Conservation (phyloP, 2,113 vertebrate genomes). For the Calyptomena viridis region DNA sequence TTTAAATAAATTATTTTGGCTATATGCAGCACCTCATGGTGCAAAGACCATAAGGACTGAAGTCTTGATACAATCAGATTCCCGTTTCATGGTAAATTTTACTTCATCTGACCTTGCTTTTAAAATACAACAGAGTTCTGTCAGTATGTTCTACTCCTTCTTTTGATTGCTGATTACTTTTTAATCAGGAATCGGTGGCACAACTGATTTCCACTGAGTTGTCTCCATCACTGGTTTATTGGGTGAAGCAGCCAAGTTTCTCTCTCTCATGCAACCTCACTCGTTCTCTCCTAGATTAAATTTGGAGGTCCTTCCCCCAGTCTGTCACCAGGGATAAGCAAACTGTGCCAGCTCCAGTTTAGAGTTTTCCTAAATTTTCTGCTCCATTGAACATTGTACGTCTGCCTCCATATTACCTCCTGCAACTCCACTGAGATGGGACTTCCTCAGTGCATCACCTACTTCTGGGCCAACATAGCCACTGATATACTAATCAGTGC, state of each 20-base stretch:
- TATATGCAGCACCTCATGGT: neutral
- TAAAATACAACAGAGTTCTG: neutral
- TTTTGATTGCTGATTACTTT: neutral
- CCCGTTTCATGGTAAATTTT: neutral
- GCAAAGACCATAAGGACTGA: neutral
- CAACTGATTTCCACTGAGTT: neutral
- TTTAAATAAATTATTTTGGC: neutral
- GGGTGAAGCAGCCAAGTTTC: neutral
- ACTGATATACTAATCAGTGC: neutral
- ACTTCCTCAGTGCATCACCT: neutral
- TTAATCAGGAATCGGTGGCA: neutral
- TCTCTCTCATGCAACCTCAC: neutral
- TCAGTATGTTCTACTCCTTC: neutral
- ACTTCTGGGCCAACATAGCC: neutral
- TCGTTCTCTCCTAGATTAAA: neutral
- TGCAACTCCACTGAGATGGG: neutral
- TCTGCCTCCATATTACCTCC: neutral
- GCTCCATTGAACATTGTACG: neutral
- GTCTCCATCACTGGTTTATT: neutral
- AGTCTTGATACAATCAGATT: neutral
- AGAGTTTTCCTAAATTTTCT: neutral
- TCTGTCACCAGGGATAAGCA: neutral
- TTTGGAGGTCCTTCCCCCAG: neutral
- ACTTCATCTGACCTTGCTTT: neutral
- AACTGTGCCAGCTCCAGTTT: neutral